Evolutionary conservation across 2,888 invertebrate species (phyloP), one percentile per base, ranked within the genome.

Genomic region (Girardia tigrina): DNA sequence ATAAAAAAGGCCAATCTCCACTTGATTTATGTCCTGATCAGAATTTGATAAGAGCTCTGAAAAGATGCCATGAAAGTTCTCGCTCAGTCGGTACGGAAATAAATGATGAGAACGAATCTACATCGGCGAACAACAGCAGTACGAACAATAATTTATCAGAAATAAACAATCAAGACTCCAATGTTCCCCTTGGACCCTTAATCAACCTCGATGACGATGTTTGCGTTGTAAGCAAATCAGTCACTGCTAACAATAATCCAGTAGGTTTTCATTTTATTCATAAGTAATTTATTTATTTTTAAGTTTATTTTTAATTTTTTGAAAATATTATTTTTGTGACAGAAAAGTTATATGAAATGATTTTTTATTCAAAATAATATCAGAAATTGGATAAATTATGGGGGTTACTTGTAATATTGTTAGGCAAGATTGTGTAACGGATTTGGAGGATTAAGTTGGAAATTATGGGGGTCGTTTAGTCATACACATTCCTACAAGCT

Each of bases 11-110:
- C 26, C 94, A 95, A 87, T 94, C 94, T 0, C 94, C 95, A 0
- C 86, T 97, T 29, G 94, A 95, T 83, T 87, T 97, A 14, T 97
- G 95, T 82, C 95, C 95, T 0, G 95, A 97, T 86, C 94, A 94
- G n/a, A 94, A 94, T 86, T 88, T 97, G 26, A 92, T 93, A 86
- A 93, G 93, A 83, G 91, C 93, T 0, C 86, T 95, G 75, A 90
- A 91, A 27, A 93, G 92, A 81, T 94, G 94, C 82, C 91, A 92
- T 84, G 92, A 92, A 82, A 93, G 94, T n/a, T 29, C 29, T 72
- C 73, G 23, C n/a, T 36, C 26, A 27, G 29, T 8, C 20, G 26
- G 16, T 36, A 12, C 14, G 16, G 73, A 56, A n/a, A 12, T 56
- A 4, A 56, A 6, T n/a, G 56, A 56, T 6, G 8, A 56, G 23